Evolutionary conservation across 2,113 vertebrate genomes (phyloP), one percentile per base, ranked within the genome.

Genomic region (Castor canadensis): DNA sequence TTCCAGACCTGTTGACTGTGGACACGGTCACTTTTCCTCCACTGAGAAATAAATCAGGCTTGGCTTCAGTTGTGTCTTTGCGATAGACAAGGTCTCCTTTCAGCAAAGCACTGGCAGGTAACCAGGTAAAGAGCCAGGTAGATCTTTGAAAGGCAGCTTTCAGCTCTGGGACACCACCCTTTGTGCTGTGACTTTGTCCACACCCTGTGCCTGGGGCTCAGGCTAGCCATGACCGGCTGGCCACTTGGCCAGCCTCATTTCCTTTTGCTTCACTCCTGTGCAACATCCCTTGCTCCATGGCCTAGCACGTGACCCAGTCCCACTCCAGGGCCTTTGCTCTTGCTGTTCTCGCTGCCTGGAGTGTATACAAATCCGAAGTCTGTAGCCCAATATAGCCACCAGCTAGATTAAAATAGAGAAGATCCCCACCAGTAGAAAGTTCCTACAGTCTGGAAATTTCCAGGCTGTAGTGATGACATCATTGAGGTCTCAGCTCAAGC

Each of bases 261-360:
- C 82, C 28, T 80, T 66, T 30, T 12, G 13, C 40, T 35, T 12
- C 35, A 43, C 9, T 60, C 52, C 77, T 43, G n/a, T 40, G 40
- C 17, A 38, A 30, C 22, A 35, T 30, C 54, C 35, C 3, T 0
- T 47, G 19, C 11, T 3, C 3, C 2, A 0, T 0, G 9, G 38
- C 38, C 35, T 85, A 60, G 35, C 15, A 43, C 9, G 0, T 45
- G 38, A 54, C 54, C 45, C 24, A 26, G 26, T 47, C 24, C n/a
- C 40, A 77, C 24, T 17, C 10, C 49, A 19, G 22, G 72, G 35
- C 58, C 64, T 85, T 85, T 28, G 26, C 49, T 12, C 22, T 5
- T 28, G 11, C 66, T 75, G 7, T 60, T 26, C 58, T 26, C 9
- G 58, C 28, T 26, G 58, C 24, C n/a, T 47, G 13, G 20, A 28